Percentiles rank a stretch among this genome's conserved stretches.
Conservation (phyloP, 2,113 vertebrate genomes). For the Pollachius pollachius region DNA sequence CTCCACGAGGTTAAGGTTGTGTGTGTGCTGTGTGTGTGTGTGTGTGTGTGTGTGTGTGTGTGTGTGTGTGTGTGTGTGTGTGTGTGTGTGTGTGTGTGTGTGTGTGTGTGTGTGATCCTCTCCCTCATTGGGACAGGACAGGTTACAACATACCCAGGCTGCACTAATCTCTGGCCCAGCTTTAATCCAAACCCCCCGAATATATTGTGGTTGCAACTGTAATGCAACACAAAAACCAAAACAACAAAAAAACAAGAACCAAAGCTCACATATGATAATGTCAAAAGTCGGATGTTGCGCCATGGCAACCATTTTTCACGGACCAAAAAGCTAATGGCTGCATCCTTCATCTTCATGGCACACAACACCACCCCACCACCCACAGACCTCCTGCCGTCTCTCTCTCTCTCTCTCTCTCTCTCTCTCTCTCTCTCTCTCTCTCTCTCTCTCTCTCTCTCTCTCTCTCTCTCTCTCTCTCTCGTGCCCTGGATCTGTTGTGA, state of each 20-base stretch:
- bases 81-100: not conserved
- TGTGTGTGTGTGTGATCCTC: not conserved
- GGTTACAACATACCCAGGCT: not conserved
- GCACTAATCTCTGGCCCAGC: slow-evolving; percentile 11
- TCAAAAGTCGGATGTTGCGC: not conserved
- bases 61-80: not conserved
- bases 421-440: slow-evolving; percentile 17
- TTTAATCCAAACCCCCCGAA: slow-evolving; percentile 25
- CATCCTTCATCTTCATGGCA: too few species aligned
- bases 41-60: not conserved
- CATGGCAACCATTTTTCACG: slow-evolving; percentile 2
- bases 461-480: slow-evolving; percentile 24
- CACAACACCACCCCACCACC: not conserved
- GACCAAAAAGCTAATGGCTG: not conserved
- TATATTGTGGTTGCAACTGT: slow-evolving; percentile 7
- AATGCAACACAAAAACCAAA: not conserved
- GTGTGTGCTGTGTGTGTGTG: not conserved
- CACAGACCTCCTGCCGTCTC: not conserved
- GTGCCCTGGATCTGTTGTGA: slow-evolving; percentile 42
- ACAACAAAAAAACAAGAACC: not conserved
- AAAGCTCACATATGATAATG: not conserved
- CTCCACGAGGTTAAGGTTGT: slow-evolving; percentile 20
- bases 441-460: slow-evolving; percentile 5
- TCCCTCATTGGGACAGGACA: not conserved
- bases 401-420: slow-evolving; percentile 11